Evolutionary conservation across 1,140 invertebrate species (phyloP).

Genomic region (Lepidostoma basale): DNA sequence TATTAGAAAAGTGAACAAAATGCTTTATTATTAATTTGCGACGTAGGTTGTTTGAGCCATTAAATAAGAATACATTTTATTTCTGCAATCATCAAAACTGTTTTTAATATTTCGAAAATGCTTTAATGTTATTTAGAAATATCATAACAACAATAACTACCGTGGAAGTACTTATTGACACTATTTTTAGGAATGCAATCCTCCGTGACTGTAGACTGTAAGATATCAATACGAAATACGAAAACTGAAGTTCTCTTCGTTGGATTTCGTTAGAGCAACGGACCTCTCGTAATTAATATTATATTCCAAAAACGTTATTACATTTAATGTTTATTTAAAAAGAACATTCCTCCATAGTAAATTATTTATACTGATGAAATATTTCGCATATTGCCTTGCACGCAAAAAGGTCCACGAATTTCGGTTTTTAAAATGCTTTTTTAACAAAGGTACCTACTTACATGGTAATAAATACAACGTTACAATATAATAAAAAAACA

Average conservation of each 20-base stretch:
- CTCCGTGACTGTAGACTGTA: conserved; percentile 55
- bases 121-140: conserved; percentile 7
- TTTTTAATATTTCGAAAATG: conserved; percentile 9
- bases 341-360: too few relatives aligned
- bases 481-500: too few relatives aligned
- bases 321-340: too few relatives aligned
- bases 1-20: conserved; percentile 16
- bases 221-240: conserved; percentile 57
- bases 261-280: conserved; percentile 23
- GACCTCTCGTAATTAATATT: neutral
- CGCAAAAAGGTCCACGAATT: too few relatives aligned
- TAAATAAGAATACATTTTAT: conserved; percentile 24
- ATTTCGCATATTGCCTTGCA: too few relatives aligned
- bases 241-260: conserved; percentile 8
- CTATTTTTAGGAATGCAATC: conserved; percentile 52
- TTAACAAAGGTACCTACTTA: too few relatives aligned
- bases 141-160: conserved; percentile 35
- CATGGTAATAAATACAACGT: too few relatives aligned
- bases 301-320: too few relatives aligned
- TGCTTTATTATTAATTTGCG: conserved; percentile 8
- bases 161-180: conserved; percentile 37
- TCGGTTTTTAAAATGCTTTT: too few relatives aligned
- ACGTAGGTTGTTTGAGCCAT: neutral
- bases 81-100: conserved; percentile 9
- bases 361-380: too few relatives aligned